Evolutionary conservation across 1,140 invertebrate species (phyloP), one percentile per base, ranked within the genome.

Genomic region (Calliopsis andreniformis): DNA sequence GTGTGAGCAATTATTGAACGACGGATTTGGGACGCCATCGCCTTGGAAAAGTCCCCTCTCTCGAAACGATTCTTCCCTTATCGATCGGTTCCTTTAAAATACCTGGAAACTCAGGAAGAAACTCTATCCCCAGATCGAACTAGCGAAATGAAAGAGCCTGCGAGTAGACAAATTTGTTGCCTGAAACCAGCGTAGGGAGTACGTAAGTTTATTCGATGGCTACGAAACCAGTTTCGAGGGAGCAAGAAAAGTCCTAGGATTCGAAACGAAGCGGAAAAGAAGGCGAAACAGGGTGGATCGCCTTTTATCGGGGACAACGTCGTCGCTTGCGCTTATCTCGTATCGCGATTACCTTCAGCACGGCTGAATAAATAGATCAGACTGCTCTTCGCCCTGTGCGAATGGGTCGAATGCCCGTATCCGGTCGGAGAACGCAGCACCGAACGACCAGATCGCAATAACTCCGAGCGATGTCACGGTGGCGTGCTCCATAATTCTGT

Each of bases 1-100:
- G 76, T 83, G 82, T 55, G 71, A 30, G 61, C 75, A 67, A 70
- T 84, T 79, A 84, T 84, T 72, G 76, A 79, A 63, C 70, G 58
- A 55, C 56, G 56, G 35, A 47, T 30, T 67, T 58, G 66, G 70
- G 39, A 66, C 68, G 45, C 16, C 20, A 53, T n/a, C 43, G 45
- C 59, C 35, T 67, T 66, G 20, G 0, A 25, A 16, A 53, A 72
- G 1, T 58, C 43, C 16, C n/a, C 32, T 25, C 43, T 42, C 32
- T 3, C 25, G 28, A 7, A 16, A 10, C 12, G 55, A n/a, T 49
- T 20, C n/a, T 8, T 51, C 20, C 49, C 8, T 25, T 10, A 39
- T 39, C 35, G 35, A 30, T 23, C 25, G 14, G 8, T 3, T 0
- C 8, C 0, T 25, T 25, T 25, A 18, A 51, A 51, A 23, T n/a